Percentiles rank a stretch among this genome's conserved stretches.
phyloP scores from a whole-genome alignment of 2,797 vertebrate genomes.

The Leptodactylus fallax region DNA sequence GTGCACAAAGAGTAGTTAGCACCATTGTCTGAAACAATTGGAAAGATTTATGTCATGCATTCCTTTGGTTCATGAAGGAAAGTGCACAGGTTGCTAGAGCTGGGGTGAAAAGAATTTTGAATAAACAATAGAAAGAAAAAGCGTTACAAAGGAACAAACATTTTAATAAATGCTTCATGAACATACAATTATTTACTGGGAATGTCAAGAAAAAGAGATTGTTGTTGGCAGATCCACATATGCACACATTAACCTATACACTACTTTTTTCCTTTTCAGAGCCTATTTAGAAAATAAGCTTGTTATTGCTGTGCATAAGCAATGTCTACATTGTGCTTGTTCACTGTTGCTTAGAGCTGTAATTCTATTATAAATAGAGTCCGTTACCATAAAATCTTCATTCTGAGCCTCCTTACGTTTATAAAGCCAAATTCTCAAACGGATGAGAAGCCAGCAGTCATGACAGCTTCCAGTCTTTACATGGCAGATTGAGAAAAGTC shows the following conservation, averaged over 20 bases:
- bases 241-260: background rate
- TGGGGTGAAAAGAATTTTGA: background rate
- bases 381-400: background rate
- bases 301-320: background rate
- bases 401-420: no score
- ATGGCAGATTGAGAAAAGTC: background rate
- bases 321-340: constrained; percentile 24
- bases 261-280: background rate
- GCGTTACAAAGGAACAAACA: background rate
- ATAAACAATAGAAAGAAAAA: background rate
- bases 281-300: background rate
- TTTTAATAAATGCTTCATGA: background rate
- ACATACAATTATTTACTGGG: background rate
- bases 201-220: constrained; percentile 8
- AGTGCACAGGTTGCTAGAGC: background rate
- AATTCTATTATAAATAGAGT: no score
- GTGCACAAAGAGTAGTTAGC: constrained; percentile 12
- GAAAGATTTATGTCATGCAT: constrained; percentile 9
- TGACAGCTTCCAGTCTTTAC: background rate
- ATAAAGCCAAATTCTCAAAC: background rate
- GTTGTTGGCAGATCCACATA: background rate
- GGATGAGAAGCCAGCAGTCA: background rate
- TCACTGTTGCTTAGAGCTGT: no score
- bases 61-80: constrained; percentile 5
- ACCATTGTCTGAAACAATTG: constrained; percentile 26